Conservation (phyloP, 2,888 invertebrate species). For the Drosophila aldrichi region DNA sequence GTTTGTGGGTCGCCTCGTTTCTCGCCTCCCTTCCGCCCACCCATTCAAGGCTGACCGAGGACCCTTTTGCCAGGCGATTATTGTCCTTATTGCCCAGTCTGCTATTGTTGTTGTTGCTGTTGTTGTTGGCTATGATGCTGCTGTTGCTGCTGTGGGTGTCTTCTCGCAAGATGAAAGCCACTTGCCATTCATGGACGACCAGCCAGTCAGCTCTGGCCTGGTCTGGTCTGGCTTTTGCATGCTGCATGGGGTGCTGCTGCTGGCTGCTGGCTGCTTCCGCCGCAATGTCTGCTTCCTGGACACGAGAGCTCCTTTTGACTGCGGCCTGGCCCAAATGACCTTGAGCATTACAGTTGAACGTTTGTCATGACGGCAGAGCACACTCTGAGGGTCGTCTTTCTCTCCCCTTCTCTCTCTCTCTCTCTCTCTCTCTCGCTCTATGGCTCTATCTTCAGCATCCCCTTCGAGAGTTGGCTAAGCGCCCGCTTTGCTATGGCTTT, state of each 20-base stretch:
- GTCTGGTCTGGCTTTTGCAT: slow-evolving; percentile 36
- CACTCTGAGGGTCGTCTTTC: slow-evolving; percentile 12
- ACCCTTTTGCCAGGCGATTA: slow-evolving; percentile 68
- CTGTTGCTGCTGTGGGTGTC: slow-evolving; percentile 63
- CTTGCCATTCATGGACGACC: slow-evolving; percentile 71
- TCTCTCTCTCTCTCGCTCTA: background rate
- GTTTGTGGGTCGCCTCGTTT: slow-evolving; percentile 70
- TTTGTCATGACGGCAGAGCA: slow-evolving; percentile 53
- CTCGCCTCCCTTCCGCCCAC: slow-evolving; percentile 3
- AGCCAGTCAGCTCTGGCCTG: slow-evolving; percentile 33
- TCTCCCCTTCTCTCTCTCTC: too few relatives aligned
- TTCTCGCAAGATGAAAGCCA: slow-evolving; percentile 80
- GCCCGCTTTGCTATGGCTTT: slow-evolving; percentile 35
- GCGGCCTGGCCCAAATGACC: slow-evolving; percentile 61
- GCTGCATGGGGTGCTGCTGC: slow-evolving; percentile 19
- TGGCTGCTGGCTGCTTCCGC: slow-evolving; percentile 21
- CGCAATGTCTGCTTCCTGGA: slow-evolving; percentile 27
- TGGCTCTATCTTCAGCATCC: slow-evolving; percentile 12
- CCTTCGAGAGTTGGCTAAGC: slow-evolving; percentile 38
- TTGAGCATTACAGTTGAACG: slow-evolving; percentile 72
- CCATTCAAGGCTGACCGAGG: slow-evolving; percentile 75
- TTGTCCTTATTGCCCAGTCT: slow-evolving; percentile 44
- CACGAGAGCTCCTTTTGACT: slow-evolving; percentile 59
- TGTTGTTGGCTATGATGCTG: slow-evolving; percentile 12
- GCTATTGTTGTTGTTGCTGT: slow-evolving; percentile 12